Evolutionary conservation across 2,888 invertebrate species (phyloP).

Genomic region (Calliopum simillimum): DNA sequence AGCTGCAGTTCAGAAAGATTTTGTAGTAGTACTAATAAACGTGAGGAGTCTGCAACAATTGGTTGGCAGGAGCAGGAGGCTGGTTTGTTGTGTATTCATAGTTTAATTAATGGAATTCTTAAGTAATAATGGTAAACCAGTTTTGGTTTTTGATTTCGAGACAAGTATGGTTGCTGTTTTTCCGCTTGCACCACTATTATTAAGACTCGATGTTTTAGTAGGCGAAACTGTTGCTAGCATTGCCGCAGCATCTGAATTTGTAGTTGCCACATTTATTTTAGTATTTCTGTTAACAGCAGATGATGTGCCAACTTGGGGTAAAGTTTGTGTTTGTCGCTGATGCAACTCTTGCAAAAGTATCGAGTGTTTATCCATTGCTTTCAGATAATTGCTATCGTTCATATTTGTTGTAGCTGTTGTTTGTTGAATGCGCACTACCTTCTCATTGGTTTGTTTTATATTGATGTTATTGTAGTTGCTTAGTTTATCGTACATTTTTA

Average conservation of each 20-base stretch:
- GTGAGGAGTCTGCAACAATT: neutral
- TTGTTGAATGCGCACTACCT: conserved; percentile 38
- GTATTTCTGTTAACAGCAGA: conserved; percentile 41
- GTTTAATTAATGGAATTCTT: conserved; percentile 66
- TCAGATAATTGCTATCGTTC: conserved; percentile 41
- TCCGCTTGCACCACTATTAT: conserved; percentile 47
- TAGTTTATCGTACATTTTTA: conserved; percentile 47
- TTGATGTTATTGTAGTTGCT: conserved; percentile 45
- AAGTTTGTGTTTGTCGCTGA: conserved; percentile 48
- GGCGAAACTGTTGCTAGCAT: conserved; percentile 39
- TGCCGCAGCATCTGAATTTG: conserved; percentile 27
- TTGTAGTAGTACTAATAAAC: neutral
- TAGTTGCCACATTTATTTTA: conserved; percentile 7
- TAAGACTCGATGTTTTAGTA: conserved; percentile 35
- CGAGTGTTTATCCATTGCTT: conserved; percentile 59
- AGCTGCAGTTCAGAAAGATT: neutral
- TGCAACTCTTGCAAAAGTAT: conserved; percentile 57
- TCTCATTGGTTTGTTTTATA: conserved; percentile 41
- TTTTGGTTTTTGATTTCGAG: conserved; percentile 68
- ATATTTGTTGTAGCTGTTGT: conserved; percentile 29
- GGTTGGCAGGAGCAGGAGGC: conserved; percentile 24
- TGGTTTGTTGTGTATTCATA: conserved; percentile 45
- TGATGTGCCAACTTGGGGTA: conserved; percentile 42
- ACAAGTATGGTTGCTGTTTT: conserved; percentile 68
- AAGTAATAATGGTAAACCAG: conserved; percentile 67